Conservation (phyloP, 2,888 invertebrate species). For the Pristionchus fissidentatus region DNA sequence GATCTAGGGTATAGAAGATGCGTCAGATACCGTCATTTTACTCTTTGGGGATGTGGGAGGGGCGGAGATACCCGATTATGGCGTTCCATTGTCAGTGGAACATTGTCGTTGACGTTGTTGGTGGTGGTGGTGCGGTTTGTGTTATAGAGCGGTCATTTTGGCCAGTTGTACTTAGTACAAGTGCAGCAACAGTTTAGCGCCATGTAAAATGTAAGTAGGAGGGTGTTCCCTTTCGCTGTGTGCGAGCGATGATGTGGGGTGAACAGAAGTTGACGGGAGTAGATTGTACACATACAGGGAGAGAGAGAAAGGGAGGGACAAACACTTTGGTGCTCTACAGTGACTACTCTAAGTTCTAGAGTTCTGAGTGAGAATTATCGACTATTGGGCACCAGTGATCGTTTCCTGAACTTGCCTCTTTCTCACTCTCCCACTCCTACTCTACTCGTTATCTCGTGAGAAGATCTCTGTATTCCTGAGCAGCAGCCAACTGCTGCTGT, state of each 20-base stretch:
- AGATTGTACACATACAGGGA: background rate
- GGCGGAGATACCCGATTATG: background rate
- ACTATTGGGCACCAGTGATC: too few species aligned
- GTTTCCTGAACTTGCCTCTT: too few species aligned
- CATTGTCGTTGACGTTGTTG: background rate
- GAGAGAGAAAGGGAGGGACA: constrained; percentile 5
- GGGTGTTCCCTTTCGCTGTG: background rate
- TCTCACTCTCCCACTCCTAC: background rate
- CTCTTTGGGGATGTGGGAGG: background rate
- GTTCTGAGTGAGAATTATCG: constrained; percentile 15
- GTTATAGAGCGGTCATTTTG: too few species aligned
- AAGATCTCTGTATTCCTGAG: too few species aligned
- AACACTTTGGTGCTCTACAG: constrained; percentile 4
- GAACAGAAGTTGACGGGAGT: background rate
- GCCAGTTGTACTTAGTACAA: too few species aligned
- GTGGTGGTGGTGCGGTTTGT: background rate
- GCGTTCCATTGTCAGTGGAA: constrained; percentile 5
- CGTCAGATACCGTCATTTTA: constrained; percentile 23
- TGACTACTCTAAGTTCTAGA: background rate
- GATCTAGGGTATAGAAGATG: constrained; percentile 6
- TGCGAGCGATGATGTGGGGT: constrained; percentile 25
- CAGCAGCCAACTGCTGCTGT: too few species aligned
- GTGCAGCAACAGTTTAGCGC: too few species aligned
- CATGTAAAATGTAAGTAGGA: background rate
- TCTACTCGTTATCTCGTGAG: too few species aligned